Conservation (phyloP, 1,140 invertebrate genomes). For the Liolophura sinensis region DNA sequence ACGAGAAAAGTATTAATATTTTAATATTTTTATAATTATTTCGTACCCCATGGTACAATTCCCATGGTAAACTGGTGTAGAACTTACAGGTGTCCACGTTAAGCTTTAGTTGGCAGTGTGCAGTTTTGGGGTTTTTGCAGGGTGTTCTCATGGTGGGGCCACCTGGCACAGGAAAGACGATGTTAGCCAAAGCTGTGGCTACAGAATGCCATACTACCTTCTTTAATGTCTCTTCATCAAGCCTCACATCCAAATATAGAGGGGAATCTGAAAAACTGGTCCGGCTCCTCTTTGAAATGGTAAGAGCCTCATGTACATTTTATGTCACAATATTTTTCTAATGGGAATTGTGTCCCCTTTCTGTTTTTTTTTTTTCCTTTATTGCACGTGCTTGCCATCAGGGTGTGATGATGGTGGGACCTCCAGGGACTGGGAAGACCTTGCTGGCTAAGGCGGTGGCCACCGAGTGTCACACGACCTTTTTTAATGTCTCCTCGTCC, state of each 20-base stretch:
- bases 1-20: too few relatives aligned
- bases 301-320: conserved; percentile 52
- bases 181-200: conserved; percentile 98
- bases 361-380: conserved; percentile 8
- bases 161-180: conserved; percentile 98
- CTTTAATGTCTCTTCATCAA: conserved; percentile 98
- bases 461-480: conserved; percentile 97
- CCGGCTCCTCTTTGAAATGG: conserved; percentile 97
- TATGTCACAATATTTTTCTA: background rate
- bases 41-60: too few relatives aligned
- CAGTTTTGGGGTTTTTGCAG: conserved; percentile 33
- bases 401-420: conserved; percentile 95
- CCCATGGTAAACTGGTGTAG: background rate
- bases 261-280: conserved; percentile 99
- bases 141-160: conserved; percentile 97
- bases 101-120: background rate
- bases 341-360: background rate
- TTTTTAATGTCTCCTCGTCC: conserved; percentile 96
- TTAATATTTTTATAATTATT: too few relatives aligned
- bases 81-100: background rate
- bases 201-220: conserved; percentile 99
- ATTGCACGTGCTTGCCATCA: conserved; percentile 7
- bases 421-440: conserved; percentile 96
- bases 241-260: conserved; percentile 95
- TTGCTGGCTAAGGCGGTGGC: conserved; percentile 98